phyloP scores from a whole-genome alignment of 1,140 invertebrate species.

The Nylanderia fulva region DNA sequence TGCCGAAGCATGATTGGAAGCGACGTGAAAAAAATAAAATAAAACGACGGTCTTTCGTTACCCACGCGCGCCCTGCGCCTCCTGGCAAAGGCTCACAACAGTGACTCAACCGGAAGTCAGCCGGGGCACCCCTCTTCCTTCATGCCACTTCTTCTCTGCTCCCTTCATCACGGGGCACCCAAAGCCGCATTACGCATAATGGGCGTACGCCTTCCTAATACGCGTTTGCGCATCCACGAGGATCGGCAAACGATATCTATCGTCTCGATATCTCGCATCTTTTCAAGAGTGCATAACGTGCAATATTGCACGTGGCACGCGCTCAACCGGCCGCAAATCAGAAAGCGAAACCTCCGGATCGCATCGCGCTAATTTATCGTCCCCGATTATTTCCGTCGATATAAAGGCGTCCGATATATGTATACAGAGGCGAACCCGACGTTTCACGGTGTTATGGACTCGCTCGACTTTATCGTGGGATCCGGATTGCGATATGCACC shows the following conservation, averaged over 20 bases:
- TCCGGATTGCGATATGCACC: constrained; percentile 19
- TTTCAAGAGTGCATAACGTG: neutral
- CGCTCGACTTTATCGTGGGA: constrained; percentile 54
- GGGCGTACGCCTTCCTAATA: constrained; percentile 66
- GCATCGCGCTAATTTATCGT: constrained; percentile 50
- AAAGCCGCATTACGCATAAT: constrained; percentile 76
- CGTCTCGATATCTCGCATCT: too few relatives aligned
- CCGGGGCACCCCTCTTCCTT: constrained; percentile 75
- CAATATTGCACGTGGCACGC: constrained; percentile 50
- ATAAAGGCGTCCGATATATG: neutral
- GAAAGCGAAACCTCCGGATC: neutral
- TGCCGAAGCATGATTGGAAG: constrained; percentile 38
- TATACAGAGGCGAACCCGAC: constrained; percentile 20
- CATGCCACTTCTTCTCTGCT: constrained; percentile 70
- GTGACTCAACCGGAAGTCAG: constrained; percentile 74
- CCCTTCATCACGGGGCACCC: constrained; percentile 61
- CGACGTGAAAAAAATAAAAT: constrained; percentile 35
- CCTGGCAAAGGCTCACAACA: constrained; percentile 46
- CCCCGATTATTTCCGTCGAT: constrained; percentile 9
- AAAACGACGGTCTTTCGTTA: constrained; percentile 59
- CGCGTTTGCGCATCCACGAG: constrained; percentile 57
- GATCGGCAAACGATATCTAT: neutral
- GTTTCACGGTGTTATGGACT: constrained; percentile 22
- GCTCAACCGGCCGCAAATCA: constrained; percentile 56
- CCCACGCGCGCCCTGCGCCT: constrained; percentile 67